phyloP scores from a whole-genome alignment of 2,888 invertebrate genomes.

The Mimumesa dahlbomi region DNA sequence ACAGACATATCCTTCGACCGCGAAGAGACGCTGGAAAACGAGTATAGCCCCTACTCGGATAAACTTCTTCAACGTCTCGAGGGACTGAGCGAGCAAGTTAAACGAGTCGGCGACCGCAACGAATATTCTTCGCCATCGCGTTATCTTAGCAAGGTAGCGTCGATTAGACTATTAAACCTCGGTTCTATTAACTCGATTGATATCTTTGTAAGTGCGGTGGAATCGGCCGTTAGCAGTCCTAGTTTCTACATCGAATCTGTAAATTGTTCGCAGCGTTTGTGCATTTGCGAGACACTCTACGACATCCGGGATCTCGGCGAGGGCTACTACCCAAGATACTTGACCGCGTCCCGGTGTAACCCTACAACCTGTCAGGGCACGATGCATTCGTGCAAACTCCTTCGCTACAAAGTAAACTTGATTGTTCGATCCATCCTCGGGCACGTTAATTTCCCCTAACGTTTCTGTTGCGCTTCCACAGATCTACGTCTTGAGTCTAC shows the following conservation, averaged over 20 bases:
- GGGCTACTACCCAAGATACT: constrained; percentile 69
- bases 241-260: too few relatives aligned
- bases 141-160: too few relatives aligned
- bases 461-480: constrained; percentile 23
- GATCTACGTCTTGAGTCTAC: constrained; percentile 66
- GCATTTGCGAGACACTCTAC: constrained; percentile 66
- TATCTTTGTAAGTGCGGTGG: too few relatives aligned
- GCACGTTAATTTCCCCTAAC: neutral
- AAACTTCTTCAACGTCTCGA: neutral
- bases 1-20: too few relatives aligned
- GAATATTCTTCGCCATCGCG: constrained; percentile 10
- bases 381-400: constrained; percentile 63
- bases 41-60: too few relatives aligned
- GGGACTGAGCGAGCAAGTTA: constrained; percentile 32
- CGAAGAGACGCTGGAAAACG: too few relatives aligned
- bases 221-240: too few relatives aligned
- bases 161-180: too few relatives aligned
- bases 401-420: constrained; percentile 68
- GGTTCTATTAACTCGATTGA: too few relatives aligned
- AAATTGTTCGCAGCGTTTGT: constrained; percentile 59
- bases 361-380: constrained; percentile 59
- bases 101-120: neutral
- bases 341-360: constrained; percentile 63
- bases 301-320: constrained; percentile 66
- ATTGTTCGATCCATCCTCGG: neutral